Conservation (phyloP, 2,888 invertebrate genomes). For the Caenorhabditis plicata region DNA sequence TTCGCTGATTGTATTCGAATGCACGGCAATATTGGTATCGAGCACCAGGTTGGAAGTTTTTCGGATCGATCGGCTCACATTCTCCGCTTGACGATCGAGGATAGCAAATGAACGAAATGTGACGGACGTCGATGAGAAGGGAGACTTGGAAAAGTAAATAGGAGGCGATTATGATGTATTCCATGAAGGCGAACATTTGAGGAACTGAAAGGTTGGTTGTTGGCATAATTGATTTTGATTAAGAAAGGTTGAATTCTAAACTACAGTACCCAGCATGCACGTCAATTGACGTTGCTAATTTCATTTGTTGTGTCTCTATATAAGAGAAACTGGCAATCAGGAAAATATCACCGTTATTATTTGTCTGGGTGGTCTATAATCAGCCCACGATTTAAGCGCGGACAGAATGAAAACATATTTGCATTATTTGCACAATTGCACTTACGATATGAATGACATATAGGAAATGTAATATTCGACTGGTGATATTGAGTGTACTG, state of each 20-base stretch:
- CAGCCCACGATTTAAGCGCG: too few relatives aligned
- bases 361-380: too few relatives aligned
- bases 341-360: too few relatives aligned
- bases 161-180: conserved; percentile 48
- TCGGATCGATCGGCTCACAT: conserved; percentile 58
- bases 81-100: conserved; percentile 51
- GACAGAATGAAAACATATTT: neutral
- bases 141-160: conserved; percentile 55
- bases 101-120: conserved; percentile 56
- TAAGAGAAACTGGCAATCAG: too few relatives aligned
- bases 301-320: too few relatives aligned
- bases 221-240: neutral
- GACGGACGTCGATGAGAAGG: conserved; percentile 50
- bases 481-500: conserved; percentile 46
- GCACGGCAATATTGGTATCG: conserved; percentile 41
- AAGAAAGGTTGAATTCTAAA: too few relatives aligned
- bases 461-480: conserved; percentile 30
- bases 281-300: too few relatives aligned
- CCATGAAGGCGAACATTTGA: conserved; percentile 49
- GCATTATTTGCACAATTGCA: conserved; percentile 1
- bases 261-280: too few relatives aligned
- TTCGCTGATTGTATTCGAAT: conserved; percentile 42
- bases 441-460: conserved; percentile 48
- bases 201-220: conserved; percentile 42
- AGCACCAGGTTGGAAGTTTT: conserved; percentile 46